Conservation (phyloP, 2,113 vertebrate species). For the Stegostoma tigrinum region DNA sequence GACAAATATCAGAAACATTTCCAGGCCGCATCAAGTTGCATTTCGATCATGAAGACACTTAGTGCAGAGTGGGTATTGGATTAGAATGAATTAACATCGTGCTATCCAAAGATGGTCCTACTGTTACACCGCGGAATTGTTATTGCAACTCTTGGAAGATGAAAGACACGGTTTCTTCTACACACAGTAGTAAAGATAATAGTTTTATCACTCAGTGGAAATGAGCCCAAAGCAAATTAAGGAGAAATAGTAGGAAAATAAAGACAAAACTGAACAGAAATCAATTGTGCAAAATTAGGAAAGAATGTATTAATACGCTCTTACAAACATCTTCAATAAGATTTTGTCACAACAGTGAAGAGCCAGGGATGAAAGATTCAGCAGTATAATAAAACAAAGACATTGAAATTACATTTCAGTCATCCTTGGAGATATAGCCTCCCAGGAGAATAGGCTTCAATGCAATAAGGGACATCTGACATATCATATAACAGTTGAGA, state of each 20-base stretch:
- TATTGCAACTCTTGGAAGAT: neutral
- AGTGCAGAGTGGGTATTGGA: neutral
- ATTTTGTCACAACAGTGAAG: neutral
- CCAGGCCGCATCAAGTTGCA: neutral
- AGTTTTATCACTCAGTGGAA: neutral
- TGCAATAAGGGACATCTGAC: neutral
- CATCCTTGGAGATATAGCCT: neutral
- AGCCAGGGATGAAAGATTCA: neutral
- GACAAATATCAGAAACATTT: neutral
- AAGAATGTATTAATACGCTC: neutral
- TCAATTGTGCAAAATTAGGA: neutral
- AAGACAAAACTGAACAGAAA: neutral
- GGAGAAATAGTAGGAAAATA: neutral
- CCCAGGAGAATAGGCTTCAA: neutral
- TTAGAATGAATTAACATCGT: neutral
- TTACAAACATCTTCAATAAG: neutral
- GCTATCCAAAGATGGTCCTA: neutral
- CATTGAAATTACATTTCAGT: neutral
- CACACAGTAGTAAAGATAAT: neutral
- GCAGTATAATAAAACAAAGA: neutral
- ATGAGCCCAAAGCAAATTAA: neutral
- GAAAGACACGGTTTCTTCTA: neutral
- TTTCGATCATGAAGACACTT: neutral
- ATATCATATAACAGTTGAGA: neutral
- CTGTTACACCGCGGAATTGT: neutral